Base-by-base conservation (phyloP, 2,797 vertebrate species). In the Pelochelys cantorii region DNA sequence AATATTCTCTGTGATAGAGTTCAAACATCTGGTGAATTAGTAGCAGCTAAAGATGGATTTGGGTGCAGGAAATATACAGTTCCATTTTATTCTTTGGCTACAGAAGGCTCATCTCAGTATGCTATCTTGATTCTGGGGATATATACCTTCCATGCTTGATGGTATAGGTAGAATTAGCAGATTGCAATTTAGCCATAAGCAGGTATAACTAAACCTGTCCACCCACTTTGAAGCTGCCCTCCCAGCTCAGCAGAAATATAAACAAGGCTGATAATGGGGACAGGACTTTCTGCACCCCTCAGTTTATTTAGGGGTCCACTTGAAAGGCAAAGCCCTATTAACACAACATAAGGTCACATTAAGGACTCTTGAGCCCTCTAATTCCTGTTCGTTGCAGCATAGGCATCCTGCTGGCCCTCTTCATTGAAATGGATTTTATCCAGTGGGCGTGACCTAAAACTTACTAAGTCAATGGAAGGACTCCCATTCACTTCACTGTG, bases 281-380 rank as follows among this genome's bases (percentile, higher is more conserved):
- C 25, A 29, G 71, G 6, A 3, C 85, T 5, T 53, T 2, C 82
- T 22, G 12, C 42, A 55, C 11, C 53, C 2, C 4, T 48, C 25
- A 29, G 1, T 53, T 5, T 17, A 15, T 71, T 48, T 55, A 20
- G 75, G 53, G 82, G 68, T 1, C 2, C 84, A 83, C 1, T 12
- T 4, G 2, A 1, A 0, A 0, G 0, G 14, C 37, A 48, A 62
- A 11, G n/a, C 4, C n/a, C 0, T 2, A 77, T n/a, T 48, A 48
- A 48, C 42, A 48, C 42, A 48, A 48, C 42, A 48, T 48, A 48
- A 48, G 42, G 42, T 48, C 42, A 48, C 42, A 48, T 48, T 48
- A 48, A 48, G 42, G 42, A 48, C 42, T 48, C 10, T 11, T 80
- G 88, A 90, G 7, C 4, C 81, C 1, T 12, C 34, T 68, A 68